Base-by-base conservation (phyloP, 2,888 invertebrate genomes). In the Hedya salicella region DNA sequence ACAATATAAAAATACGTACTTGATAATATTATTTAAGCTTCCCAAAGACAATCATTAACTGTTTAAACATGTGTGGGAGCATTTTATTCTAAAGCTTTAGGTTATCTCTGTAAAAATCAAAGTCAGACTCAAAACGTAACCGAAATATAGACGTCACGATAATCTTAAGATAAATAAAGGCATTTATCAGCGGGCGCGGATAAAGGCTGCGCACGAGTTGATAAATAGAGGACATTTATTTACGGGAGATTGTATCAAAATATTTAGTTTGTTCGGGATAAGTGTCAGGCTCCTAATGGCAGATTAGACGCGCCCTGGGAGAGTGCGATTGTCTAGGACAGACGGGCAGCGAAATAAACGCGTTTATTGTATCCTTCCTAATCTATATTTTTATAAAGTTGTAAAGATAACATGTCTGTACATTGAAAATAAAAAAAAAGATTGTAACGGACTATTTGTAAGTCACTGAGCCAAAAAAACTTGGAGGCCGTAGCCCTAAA, bases 161-260 rank as follows among this genome's bases (percentile, higher is more conserved):
- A 87, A 89, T 89, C 88, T 86, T 71, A 80, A 83, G 85, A 90
- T 89, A 86, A 85, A 90, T 89, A 81, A 81, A 79, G 80, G 80
- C 77, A 80, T 79, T 86, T 86, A 86, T 87, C 86, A 80, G 78
- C 75, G 77, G 75, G 71, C 70, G 83, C 80, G 77, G 73, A 78
- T 77, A 82, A 79, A 77, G 65, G 70, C 69, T 71, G 77, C 72
- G 74, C 73, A 71, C 74, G 79, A 82, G 82, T 82, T 91, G 91
- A 91, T 89, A 89, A 90, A 92, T 91, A 77, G 88, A 77, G 78
- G 78, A 83, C 90, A 92, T 92, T 91, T 86, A 88, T 91, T 87
- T 87, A 78, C 69, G 73, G 67, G 80, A 82, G 91, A 91, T 91
- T 87, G 86, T 88, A 91, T 92, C 91, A 90, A 88, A 91, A 92